phyloP scores from a whole-genome alignment of 2,888 invertebrate species.

The Blastobasis adustella region DNA sequence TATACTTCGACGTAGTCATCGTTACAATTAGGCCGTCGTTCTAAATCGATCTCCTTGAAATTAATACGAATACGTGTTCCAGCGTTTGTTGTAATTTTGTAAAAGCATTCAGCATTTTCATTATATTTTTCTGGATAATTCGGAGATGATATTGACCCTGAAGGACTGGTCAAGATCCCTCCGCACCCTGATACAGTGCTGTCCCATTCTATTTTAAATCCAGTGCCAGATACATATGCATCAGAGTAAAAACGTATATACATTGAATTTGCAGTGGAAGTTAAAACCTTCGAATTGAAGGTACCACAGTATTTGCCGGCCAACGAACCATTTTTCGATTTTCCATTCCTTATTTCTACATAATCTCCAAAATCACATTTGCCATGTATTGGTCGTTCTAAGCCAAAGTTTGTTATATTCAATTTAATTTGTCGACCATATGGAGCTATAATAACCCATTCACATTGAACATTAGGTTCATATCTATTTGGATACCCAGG shows the following conservation, averaged over 20 bases:
- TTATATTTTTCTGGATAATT: slow-evolving; percentile 87
- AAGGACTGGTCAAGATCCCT: slow-evolving; percentile 79
- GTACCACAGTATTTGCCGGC: slow-evolving; percentile 87
- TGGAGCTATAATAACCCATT: slow-evolving; percentile 85
- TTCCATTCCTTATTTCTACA: slow-evolving; percentile 83
- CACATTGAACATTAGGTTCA: slow-evolving; percentile 81
- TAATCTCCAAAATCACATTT: slow-evolving; percentile 54
- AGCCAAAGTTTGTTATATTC: slow-evolving; percentile 65
- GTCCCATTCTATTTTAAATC: slow-evolving; percentile 78
- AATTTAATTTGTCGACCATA: slow-evolving; percentile 83
- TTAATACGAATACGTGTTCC: slow-evolving; percentile 81
- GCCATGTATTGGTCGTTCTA: slow-evolving; percentile 71
- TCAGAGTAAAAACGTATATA: slow-evolving; percentile 87
- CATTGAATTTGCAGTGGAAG: slow-evolving; percentile 85
- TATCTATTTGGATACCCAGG: slow-evolving; percentile 88
- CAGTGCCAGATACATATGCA: slow-evolving; percentile 71
- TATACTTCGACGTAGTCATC: slow-evolving; percentile 82
- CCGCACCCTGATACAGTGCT: slow-evolving; percentile 82
- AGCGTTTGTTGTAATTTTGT: slow-evolving; percentile 82
- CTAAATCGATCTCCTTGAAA: slow-evolving; percentile 84
- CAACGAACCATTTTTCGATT: slow-evolving; percentile 79
- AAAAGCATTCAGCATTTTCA: slow-evolving; percentile 84
- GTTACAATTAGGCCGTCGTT: slow-evolving; percentile 72
- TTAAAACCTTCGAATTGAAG: slow-evolving; percentile 75
- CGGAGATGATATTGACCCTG: slow-evolving; percentile 87